phyloP scores from a whole-genome alignment of 2,113 vertebrate genomes.

The Melanocharis versteri region DNA sequence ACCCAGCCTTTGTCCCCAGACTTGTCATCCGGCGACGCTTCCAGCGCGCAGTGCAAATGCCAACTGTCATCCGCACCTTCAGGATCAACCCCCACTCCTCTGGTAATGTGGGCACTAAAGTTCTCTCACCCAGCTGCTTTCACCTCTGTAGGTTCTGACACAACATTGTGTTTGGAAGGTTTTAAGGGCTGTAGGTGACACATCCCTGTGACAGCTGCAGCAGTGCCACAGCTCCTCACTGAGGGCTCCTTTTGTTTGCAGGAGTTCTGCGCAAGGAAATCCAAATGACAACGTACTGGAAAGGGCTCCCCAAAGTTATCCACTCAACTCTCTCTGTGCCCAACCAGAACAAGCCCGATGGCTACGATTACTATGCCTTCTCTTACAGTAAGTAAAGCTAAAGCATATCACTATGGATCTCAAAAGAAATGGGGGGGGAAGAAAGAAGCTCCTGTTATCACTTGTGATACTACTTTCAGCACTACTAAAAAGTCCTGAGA shows the following conservation, averaged over 20 bases:
- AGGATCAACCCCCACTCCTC: constrained; percentile 38
- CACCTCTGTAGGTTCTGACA: background rate
- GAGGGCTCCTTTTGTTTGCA: constrained; percentile 18
- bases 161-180: background rate
- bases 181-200: background rate
- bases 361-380: constrained; percentile 87
- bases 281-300: constrained; percentile 77
- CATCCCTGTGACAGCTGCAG: background rate
- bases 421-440: background rate
- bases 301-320: constrained; percentile 81
- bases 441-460: background rate
- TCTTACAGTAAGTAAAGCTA: constrained; percentile 80
- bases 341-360: constrained; percentile 74
- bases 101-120: background rate
- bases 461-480: background rate
- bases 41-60: constrained; percentile 39
- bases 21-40: constrained; percentile 65
- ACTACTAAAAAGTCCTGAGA: background rate
- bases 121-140: background rate
- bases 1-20: constrained; percentile 44
- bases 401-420: background rate
- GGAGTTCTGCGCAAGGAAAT: constrained; percentile 75
- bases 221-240: background rate
- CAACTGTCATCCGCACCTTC: constrained; percentile 32
- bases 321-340: constrained; percentile 86